Percentiles rank a stretch among this genome's conserved stretches.
phyloP scores from a whole-genome alignment of 2,888 invertebrate species.

The Xestoiulus laeticollis region DNA sequence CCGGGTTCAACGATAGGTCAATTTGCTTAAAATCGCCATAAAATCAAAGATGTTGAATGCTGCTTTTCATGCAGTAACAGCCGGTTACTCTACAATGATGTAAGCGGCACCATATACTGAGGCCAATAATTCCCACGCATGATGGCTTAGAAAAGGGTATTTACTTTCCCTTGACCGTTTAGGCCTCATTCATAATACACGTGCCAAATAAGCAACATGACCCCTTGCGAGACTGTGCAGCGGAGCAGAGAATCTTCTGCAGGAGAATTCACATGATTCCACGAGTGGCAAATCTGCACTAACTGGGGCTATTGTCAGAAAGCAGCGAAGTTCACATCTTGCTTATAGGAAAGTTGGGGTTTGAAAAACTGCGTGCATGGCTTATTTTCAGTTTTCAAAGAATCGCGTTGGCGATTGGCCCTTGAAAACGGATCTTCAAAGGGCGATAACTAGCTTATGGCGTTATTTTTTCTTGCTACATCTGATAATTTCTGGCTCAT shows the following conservation, averaged over 20 bases:
- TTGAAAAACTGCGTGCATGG: not conserved
- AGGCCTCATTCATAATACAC: not conserved
- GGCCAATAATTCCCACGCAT: not conserved
- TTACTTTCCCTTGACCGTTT: not conserved
- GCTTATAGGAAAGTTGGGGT: not conserved
- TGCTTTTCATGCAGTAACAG: not conserved
- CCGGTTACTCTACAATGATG: not conserved
- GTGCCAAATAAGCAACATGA: constrained; percentile 13
- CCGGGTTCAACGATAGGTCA: not conserved
- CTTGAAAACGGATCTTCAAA: not conserved
- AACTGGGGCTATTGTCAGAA: constrained; percentile 24
- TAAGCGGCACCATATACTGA: not conserved
- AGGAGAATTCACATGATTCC: not conserved
- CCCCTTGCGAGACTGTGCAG: not conserved
- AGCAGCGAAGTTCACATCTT: not conserved
- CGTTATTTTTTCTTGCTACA: not conserved
- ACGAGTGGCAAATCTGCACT: not conserved
- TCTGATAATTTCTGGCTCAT: not conserved
- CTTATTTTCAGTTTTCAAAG: constrained; percentile 37
- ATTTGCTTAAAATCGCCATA: not conserved
- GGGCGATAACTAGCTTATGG: not conserved
- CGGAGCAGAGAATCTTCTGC: not conserved
- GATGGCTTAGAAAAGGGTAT: constrained; percentile 15
- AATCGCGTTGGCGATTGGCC: not conserved
- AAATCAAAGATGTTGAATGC: not conserved